Base-by-base conservation (phyloP, 2,797 vertebrate genomes). In the Lophotriccus pileatus region DNA sequence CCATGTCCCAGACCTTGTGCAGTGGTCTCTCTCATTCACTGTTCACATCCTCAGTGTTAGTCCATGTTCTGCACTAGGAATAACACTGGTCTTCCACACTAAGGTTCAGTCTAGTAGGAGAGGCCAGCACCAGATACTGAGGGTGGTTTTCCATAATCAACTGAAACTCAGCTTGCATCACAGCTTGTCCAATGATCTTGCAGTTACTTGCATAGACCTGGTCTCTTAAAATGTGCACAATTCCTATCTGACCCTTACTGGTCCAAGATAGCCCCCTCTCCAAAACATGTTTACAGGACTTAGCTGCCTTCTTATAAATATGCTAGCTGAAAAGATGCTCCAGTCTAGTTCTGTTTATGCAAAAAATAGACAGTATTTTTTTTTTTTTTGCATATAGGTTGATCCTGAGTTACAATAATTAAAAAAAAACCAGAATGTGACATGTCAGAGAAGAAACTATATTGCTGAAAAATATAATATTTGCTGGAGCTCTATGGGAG, bases 1-100 rank as follows among this genome's bases (percentile, higher is more conserved):
- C 24, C 32, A 43, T 2, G 34, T n/a, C 32, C 25, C 32, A 2
- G 5, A 22, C 7, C 36, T 34, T 3, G 25, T 2, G 2, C 0
- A 11, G 19, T 6, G 13, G 32, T 69, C 17, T 21, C n/a, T 53
- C 39, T 64, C 3, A 1, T 24, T 49, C 27, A 20, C 3, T 3
- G 13, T 8, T 49, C 39, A 23, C 18, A 2, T 24, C 22, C 46
- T 20, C 41, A 63, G 30, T 19, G 13, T 53, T 23, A 70, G 16
- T 34, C 44, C 22, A 21, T 1, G 5, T 5, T 81, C 21, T 37
- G 37, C 8, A 5, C 22, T 32, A 69, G 52, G 16, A 47, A 46
- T 27, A 14, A 14, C 20, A 20, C 34, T 17, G 8, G 14, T 55
- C 30, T 63, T 62, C 62, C 73, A 49, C 43, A 14, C 12, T 21